Evolutionary conservation across 2,797 vertebrate species (phyloP).

Genomic region (Ctenochaetus hawaiiensis): DNA sequence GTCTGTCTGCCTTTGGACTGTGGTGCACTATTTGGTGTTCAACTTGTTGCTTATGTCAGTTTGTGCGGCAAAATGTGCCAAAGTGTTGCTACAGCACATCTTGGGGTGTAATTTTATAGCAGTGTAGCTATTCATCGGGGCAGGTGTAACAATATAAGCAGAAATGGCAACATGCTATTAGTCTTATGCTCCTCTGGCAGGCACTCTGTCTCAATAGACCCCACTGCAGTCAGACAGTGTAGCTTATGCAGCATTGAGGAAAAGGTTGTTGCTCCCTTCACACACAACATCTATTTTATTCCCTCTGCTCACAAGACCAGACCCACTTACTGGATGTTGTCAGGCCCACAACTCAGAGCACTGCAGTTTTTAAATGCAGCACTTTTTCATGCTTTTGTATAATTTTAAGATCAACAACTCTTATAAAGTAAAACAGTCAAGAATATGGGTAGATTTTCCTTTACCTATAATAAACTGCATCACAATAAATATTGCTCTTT

Average conservation of each 20-base stretch:
- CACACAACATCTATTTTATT: conserved; percentile 70
- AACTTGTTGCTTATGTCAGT: conserved; percentile 60
- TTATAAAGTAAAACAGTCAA: conserved; percentile 52
- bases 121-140: conserved; percentile 58
- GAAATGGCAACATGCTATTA: conserved; percentile 75
- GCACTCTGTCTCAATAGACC: conserved; percentile 76
- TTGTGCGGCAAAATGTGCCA: conserved; percentile 37
- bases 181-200: conserved; percentile 74
- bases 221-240: conserved; percentile 68
- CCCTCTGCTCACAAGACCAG: conserved; percentile 56
- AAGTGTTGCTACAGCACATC: conserved; percentile 55
- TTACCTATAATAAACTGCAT: conserved; percentile 54
- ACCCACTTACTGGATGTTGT: conserved; percentile 68
- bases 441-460: conserved; percentile 51
- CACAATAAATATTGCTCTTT: conserved; percentile 36
- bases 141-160: conserved; percentile 76
- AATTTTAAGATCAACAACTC: conserved; percentile 57
- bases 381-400: conserved; percentile 58
- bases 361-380: conserved; percentile 48
- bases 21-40: not conserved
- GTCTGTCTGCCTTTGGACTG: no score
- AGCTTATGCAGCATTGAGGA: conserved; percentile 69
- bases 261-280: conserved; percentile 54
- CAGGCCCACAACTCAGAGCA: conserved; percentile 44
- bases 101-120: conserved; percentile 61